Base-by-base conservation (phyloP, 1,140 invertebrate genomes). In the Nixonia krombeini region DNA sequence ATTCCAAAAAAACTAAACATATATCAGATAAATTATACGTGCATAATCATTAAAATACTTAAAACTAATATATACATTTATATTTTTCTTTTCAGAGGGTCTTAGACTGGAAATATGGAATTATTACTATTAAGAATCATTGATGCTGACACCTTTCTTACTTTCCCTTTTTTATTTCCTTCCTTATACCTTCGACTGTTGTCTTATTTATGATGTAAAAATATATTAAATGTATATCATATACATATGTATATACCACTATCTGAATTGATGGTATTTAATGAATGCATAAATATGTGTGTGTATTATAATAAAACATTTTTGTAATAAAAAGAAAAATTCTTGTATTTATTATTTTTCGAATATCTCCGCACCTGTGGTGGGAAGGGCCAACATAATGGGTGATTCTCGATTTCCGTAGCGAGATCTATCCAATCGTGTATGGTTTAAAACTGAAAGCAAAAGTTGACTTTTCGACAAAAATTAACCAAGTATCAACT, bases 301-400 rank as follows among this genome's bases (percentile, higher is more conserved):
- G 72, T 61, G 53, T 64, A 70, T 69, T 63, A 58, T 70, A 63
- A 68, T 59, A 50, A 50, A 67, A 67, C 58, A 74, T 55, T 81
- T 79, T 79, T 79, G 35, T 79, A 81, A 78, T 79, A 79, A 81
- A 81, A 73, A 44, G 47, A 17, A 16, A 53, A 50, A 44, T 21
- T 3, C 58, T 53, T 44, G 35, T 35, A 59, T 44, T 52, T 23
- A 47, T 28, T 28, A 16, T 40, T 35, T 18, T 23, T 40, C 7
- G 10, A 25, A 1, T 13, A 8, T 46, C 46, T 44, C n/a, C n/a
- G 31, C 15, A 2, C 13, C 38, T n/a, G n/a, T n/a, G n/a, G n/a
- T n/a, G n/a, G n/a, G n/a, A n/a, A n/a, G n/a, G n/a, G n/a, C n/a
- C n/a, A n/a, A n/a, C n/a, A n/a, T n/a, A n/a, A n/a, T n/a, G n/a